phyloP scores from a whole-genome alignment of 92 coral and sea anemone genomes.

The Parazoanthus darwini region DNA sequence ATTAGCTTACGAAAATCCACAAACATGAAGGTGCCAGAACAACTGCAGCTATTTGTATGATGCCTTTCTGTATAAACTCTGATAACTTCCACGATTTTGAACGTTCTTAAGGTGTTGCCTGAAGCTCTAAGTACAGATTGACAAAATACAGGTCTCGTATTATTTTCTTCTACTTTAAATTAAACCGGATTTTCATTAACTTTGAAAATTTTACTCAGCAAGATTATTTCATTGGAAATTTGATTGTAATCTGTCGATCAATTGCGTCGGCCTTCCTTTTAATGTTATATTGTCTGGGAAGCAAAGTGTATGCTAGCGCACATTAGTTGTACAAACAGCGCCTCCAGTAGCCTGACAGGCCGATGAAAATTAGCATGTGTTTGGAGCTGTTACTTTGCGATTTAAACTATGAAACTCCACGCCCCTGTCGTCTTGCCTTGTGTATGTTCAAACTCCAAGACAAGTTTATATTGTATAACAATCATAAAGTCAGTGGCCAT shows the following conservation, averaged over 20 bases:
- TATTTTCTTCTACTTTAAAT: background rate
- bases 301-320: background rate
- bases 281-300: background rate
- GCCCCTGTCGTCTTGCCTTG: background rate
- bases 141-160: no score
- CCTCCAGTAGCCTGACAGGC: background rate
- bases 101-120: no score
- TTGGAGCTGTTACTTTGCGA: background rate
- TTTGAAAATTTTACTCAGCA: background rate
- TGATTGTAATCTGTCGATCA: background rate
- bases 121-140: no score
- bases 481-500: background rate
- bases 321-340: background rate
- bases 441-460: background rate
- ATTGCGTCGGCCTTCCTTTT: constrained; percentile 1
- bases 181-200: background rate
- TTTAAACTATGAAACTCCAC: background rate
- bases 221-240: background rate
- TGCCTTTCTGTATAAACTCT: background rate
- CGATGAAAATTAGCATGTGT: background rate
- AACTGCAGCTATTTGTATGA: background rate
- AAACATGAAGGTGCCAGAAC: background rate
- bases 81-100: no score
- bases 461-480: background rate
- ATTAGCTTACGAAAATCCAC: constrained; percentile 4